Conservation (phyloP, 2,888 invertebrate genomes). For the Metacarcinus magister region DNA sequence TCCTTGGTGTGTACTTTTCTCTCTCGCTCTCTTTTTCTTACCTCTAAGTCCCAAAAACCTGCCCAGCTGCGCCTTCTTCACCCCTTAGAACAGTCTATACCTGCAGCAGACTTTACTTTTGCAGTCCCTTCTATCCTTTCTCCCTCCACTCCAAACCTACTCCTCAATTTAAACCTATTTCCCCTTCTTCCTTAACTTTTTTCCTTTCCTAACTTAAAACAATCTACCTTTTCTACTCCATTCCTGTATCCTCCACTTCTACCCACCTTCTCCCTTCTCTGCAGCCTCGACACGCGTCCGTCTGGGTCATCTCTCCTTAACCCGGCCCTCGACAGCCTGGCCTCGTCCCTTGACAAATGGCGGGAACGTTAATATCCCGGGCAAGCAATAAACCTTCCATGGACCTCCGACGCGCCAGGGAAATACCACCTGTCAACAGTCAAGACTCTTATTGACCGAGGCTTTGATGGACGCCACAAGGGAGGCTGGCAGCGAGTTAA, state of each 20-base stretch:
- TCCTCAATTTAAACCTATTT: neutral
- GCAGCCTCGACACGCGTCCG: neutral
- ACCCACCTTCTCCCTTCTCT: neutral
- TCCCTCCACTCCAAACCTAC: neutral
- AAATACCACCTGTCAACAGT: slow-evolving; percentile 45
- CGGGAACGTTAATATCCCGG: slow-evolving; percentile 31
- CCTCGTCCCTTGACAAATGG: slow-evolving; percentile 31
- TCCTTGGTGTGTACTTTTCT: neutral
- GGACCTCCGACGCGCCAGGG: slow-evolving; percentile 31
- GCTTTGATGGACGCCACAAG: slow-evolving; percentile 48
- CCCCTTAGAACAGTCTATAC: neutral
- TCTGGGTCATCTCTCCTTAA: neutral
- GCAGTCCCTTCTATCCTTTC: neutral
- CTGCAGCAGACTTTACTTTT: neutral
- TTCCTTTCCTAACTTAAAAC: neutral
- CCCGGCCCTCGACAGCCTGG: neutral
- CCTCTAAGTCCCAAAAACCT: neutral
- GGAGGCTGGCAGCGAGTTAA: neutral
- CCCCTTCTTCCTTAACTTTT: neutral
- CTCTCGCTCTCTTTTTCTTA: neutral
- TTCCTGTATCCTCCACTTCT: neutral
- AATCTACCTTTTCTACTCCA: neutral
- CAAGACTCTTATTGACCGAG: slow-evolving; percentile 45
- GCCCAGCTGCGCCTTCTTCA: neutral
- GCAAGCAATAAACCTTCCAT: slow-evolving; percentile 45